phyloP scores from a whole-genome alignment of 2,888 invertebrate species.

The Stegana nigrithorax region DNA sequence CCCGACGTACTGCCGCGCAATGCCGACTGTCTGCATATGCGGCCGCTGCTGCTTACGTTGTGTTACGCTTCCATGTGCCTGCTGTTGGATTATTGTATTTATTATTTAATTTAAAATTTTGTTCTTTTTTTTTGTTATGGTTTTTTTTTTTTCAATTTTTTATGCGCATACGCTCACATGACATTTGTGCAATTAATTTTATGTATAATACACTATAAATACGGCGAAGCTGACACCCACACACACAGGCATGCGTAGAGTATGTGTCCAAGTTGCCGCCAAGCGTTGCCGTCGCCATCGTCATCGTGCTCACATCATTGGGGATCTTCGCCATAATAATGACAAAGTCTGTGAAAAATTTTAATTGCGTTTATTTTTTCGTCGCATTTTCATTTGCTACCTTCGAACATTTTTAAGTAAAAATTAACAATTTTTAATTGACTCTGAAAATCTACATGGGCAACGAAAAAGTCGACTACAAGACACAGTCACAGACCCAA shows the following conservation, averaged over 20 bases:
- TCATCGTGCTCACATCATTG: too few relatives aligned
- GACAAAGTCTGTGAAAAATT: too few relatives aligned
- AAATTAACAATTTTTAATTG: background rate
- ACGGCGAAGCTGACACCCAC: background rate
- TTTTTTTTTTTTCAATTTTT: background rate
- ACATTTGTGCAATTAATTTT: background rate
- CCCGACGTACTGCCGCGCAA: too few relatives aligned
- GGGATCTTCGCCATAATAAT: too few relatives aligned
- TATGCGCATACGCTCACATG: background rate
- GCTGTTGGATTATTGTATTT: background rate
- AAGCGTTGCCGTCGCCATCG: too few relatives aligned
- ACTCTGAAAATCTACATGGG: background rate
- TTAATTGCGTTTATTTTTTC: background rate
- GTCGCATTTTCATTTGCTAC: too few relatives aligned
- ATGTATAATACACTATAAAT: background rate
- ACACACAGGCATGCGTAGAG: background rate
- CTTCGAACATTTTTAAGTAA: background rate
- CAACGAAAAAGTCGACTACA: too few relatives aligned
- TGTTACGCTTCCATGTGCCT: background rate
- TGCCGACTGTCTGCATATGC: background rate
- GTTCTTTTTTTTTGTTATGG: background rate
- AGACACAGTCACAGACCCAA: too few relatives aligned
- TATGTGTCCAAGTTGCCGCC: too few relatives aligned
- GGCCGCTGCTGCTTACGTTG: background rate
- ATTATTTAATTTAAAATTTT: background rate